A percentile compares a stretch with the other conserved stretches of the same genome.
phyloP scores from a whole-genome alignment of 2,113 vertebrate species.

The Zapornia atra region DNA sequence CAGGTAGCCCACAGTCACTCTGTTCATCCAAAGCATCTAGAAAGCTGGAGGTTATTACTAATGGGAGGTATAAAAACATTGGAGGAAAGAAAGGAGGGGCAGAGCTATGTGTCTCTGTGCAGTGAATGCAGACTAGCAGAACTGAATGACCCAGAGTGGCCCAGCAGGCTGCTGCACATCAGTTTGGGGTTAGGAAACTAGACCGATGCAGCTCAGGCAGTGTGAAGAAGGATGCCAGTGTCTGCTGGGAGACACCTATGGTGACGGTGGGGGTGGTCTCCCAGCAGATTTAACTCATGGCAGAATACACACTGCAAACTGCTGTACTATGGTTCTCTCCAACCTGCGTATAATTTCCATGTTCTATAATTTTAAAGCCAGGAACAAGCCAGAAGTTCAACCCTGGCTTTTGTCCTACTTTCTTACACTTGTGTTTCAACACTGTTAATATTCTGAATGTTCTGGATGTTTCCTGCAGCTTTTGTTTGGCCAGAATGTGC shows the following conservation, averaged over 20 bases:
- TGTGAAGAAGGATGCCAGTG: neutral
- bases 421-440: neutral
- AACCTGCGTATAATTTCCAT: neutral
- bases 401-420: neutral
- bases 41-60: neutral
- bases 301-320: fast-evolving
- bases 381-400: neutral
- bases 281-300: neutral
- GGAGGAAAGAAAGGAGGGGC: neutral
- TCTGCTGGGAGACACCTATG: neutral
- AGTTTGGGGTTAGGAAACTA: neutral
- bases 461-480: neutral
- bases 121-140: neutral
- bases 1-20: neutral
- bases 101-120: neutral
- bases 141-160: fast-evolving
- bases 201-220: neutral
- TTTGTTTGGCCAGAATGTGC: neutral
- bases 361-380: neutral
- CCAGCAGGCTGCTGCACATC: neutral
- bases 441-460: neutral
- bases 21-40: neutral
- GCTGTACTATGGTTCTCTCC: neutral
- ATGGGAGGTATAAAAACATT: neutral
- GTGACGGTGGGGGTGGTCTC: neutral